Percentiles rank a stretch among this genome's conserved stretches.
These are phyloP conservation scores for Myotis daubentonii DNA, from an alignment of 2,797 vertebrate genomes.

Conservation along the genomic window DNA sequence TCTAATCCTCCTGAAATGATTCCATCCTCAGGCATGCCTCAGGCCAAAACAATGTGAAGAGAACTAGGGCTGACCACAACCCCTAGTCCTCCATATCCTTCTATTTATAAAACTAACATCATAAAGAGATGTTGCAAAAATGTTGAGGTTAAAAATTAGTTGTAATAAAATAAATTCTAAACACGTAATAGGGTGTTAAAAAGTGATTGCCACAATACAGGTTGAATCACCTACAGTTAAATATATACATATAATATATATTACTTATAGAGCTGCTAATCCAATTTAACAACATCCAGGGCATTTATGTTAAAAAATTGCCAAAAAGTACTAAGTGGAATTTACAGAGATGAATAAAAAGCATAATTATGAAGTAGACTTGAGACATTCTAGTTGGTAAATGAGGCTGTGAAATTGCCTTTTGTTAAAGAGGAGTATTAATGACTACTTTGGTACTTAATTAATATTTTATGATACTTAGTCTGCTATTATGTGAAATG, in stretches of 20 bases:
- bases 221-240: constrained; percentile 77
- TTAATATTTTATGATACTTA: constrained; percentile 84
- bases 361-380: constrained; percentile 83
- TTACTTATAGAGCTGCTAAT: constrained; percentile 82
- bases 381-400: constrained; percentile 84
- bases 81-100: background rate
- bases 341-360: constrained; percentile 87
- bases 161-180: constrained; percentile 77
- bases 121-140: constrained; percentile 74
- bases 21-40: constrained; percentile 55
- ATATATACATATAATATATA: constrained; percentile 75
- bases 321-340: constrained; percentile 84
- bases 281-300: constrained; percentile 81
- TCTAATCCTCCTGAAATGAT: constrained; percentile 73
- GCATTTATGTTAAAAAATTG: constrained; percentile 82
- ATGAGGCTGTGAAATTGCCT: constrained; percentile 85
- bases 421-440: constrained; percentile 85
- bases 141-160: constrained; percentile 66
- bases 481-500: constrained; percentile 78
- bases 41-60: constrained; percentile 67
- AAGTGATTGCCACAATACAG: constrained; percentile 69
- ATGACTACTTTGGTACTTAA: constrained; percentile 78
- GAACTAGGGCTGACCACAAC: constrained; percentile 48
- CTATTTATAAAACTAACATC: constrained; percentile 75
- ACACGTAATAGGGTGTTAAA: constrained; percentile 69